Evolutionary conservation across 1,140 invertebrate genomes (phyloP).

Genomic region (Gryllus bimaculatus): DNA sequence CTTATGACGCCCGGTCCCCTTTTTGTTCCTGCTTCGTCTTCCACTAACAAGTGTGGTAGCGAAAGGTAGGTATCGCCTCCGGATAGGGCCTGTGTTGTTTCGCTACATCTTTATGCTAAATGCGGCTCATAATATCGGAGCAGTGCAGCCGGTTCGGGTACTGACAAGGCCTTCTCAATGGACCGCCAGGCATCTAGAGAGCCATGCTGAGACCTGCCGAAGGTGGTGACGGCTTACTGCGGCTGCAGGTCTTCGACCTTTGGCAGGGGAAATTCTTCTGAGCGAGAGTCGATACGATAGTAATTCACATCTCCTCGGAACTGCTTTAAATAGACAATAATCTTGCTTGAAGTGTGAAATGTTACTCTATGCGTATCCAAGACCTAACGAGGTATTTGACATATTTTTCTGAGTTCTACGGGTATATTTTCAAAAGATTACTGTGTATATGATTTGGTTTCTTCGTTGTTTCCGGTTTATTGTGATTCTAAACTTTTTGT

Average conservation of each 20-base stretch:
- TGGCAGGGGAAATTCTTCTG: neutral
- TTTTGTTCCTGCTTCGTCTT: neutral
- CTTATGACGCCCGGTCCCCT: neutral
- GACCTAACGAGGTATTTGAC: too few relatives aligned
- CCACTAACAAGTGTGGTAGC: neutral
- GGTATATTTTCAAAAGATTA: too few relatives aligned
- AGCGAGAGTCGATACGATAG: too few relatives aligned
- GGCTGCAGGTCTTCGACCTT: neutral
- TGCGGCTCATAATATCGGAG: neutral
- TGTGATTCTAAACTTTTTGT: too few relatives aligned
- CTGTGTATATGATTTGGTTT: too few relatives aligned
- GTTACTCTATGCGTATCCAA: too few relatives aligned
- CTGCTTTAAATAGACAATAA: too few relatives aligned
- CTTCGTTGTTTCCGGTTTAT: too few relatives aligned
- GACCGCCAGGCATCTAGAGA: neutral
- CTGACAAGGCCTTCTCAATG: neutral
- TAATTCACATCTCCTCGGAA: too few relatives aligned
- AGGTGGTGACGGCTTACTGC: neutral
- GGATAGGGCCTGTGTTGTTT: neutral
- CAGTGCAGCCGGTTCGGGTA: neutral
- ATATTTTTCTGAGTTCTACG: too few relatives aligned
- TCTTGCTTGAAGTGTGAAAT: too few relatives aligned
- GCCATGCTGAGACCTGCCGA: too few relatives aligned
- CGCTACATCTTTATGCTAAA: conserved; percentile 1
- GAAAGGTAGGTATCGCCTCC: neutral